A percentile compares a stretch with the other conserved stretches of the same genome.
These are phyloP conservation scores for Camelus dromedarius DNA, from an alignment of 2,113 vertebrate species.

Conservation along the genomic window DNA sequence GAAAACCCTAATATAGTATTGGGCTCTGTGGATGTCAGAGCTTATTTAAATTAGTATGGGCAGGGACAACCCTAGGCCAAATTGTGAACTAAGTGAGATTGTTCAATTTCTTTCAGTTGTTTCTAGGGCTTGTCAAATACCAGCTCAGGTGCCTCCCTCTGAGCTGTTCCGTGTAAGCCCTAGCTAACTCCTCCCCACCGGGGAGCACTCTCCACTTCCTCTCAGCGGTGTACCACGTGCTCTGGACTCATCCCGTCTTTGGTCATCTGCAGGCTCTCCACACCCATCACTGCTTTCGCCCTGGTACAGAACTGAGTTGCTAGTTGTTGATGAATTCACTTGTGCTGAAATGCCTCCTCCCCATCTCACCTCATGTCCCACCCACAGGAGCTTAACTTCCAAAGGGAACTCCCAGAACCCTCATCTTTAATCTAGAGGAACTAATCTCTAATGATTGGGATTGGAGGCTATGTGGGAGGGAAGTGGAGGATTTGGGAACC, in stretches of 20 bases:
- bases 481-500: background rate
- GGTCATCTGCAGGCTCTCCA: background rate
- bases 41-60: background rate
- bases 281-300: background rate
- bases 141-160: background rate
- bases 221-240: background rate
- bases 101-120: background rate
- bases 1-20: background rate
- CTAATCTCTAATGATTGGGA: slow-evolving; percentile 14
- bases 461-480: background rate
- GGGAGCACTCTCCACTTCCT: background rate
- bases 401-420: slow-evolving; percentile 46
- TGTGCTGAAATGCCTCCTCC: background rate
- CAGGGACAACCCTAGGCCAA: background rate
- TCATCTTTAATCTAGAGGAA: slow-evolving; percentile 41
- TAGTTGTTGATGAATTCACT: background rate
- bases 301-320: background rate
- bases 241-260: background rate
- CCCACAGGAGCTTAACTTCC: slow-evolving; percentile 40
- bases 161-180: background rate
- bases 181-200: background rate
- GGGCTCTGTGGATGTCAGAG: background rate
- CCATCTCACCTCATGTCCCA: background rate
- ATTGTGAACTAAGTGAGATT: background rate
- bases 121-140: background rate